Evolutionary conservation across 2,113 vertebrate genomes (phyloP).

Genomic region (Myiopsitta monachus): DNA sequence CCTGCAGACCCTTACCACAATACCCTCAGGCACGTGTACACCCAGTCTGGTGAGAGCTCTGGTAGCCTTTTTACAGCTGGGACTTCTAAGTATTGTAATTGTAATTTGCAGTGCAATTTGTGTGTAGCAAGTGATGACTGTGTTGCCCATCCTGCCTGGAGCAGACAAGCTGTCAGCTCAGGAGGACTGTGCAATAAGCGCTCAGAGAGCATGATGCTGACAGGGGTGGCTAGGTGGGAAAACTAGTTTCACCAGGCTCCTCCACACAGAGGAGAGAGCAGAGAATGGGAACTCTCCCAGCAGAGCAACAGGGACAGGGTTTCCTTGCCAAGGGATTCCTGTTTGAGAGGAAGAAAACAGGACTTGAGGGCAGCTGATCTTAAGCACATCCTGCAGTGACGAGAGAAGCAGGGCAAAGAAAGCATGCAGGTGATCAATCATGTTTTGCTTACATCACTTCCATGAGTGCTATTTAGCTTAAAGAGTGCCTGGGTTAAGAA

Average conservation of each 20-base stretch:
- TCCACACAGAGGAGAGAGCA: background rate
- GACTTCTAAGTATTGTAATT: background rate
- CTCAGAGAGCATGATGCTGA: background rate
- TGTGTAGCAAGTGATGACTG: background rate
- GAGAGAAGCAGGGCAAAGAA: background rate
- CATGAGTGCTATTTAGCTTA: background rate
- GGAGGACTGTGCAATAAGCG: background rate
- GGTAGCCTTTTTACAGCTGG: background rate
- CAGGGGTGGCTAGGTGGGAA: background rate
- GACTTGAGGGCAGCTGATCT: background rate
- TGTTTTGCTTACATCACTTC: background rate
- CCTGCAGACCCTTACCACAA: background rate
- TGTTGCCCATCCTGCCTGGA: background rate
- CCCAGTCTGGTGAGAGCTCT: background rate
- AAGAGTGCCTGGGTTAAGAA: background rate
- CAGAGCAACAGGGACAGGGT: background rate
- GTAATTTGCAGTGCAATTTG: background rate
- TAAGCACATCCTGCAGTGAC: background rate
- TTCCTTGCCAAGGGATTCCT: background rate
- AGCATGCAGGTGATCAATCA: background rate
- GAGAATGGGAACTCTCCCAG: background rate
- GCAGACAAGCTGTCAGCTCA: background rate
- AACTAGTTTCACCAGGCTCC: background rate
- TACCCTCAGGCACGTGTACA: background rate
- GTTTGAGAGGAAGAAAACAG: slow-evolving; percentile 29